Conservation (phyloP, 2,888 invertebrate genomes). For the Pecten maximus region DNA sequence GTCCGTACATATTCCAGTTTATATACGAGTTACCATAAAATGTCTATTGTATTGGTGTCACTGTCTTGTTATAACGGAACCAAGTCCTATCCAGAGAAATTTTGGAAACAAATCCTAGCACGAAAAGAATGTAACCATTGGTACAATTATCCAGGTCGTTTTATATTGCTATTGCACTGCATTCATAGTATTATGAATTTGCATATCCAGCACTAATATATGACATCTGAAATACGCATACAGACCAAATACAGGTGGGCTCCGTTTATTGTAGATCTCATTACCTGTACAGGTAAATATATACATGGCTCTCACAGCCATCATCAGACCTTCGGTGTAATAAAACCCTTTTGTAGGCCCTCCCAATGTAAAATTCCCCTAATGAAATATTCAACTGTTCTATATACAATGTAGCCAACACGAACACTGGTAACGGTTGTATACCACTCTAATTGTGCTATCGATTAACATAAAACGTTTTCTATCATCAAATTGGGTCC, state of each 20-base stretch:
- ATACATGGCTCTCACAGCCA: background rate
- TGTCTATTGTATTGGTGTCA: background rate
- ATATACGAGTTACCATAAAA: background rate
- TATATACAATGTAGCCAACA: background rate
- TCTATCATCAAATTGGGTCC: background rate
- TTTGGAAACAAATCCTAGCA: background rate
- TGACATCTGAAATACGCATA: background rate
- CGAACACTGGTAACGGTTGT: background rate
- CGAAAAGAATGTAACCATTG: background rate
- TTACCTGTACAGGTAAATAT: slow-evolving; percentile 19
- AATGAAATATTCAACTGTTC: slow-evolving; percentile 6
- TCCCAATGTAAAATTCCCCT: background rate
- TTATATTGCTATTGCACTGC: background rate
- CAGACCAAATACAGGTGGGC: background rate
- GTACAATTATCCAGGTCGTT: background rate
- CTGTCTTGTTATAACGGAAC: background rate
- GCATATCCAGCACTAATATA: background rate
- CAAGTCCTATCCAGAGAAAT: background rate
- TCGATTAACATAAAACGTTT: background rate
- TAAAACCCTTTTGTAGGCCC: background rate
- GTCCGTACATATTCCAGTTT: background rate
- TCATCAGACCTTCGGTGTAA: background rate
- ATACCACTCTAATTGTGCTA: background rate
- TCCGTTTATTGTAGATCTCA: background rate
- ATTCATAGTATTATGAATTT: background rate